A percentile compares a stretch with the other conserved stretches of the same genome.
These are phyloP conservation scores for Saccostrea cuccullata DNA, from an alignment of 1,140 invertebrate species.

Conservation along the genomic window DNA sequence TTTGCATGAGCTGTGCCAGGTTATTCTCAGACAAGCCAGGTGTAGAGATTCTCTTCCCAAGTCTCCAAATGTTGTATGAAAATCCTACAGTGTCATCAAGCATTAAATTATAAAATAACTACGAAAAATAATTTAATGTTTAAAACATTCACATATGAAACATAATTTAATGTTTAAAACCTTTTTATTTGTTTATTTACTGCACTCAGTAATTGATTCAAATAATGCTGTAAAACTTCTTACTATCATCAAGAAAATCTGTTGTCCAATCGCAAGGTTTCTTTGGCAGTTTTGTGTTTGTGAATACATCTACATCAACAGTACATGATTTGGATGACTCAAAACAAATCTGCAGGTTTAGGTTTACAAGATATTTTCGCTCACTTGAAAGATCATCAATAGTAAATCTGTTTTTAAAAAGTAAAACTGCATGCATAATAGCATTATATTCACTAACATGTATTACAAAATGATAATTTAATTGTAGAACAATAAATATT, in stretches of 20 bases:
- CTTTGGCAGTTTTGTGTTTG: conserved; percentile 56
- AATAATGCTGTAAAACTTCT: not conserved
- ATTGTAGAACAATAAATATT: too few relatives aligned
- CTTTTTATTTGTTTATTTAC: too few relatives aligned
- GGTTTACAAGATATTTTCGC: conserved; percentile 50
- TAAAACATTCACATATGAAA: too few relatives aligned
- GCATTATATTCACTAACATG: too few relatives aligned
- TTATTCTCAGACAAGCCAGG: conserved; percentile 14
- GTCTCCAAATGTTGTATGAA: conserved; percentile 22
- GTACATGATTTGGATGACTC: conserved; percentile 49
- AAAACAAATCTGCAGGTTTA: conserved; percentile 59
- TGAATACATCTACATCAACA: conserved; percentile 47
- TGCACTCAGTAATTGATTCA: not conserved
- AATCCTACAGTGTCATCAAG: not conserved
- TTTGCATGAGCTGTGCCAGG: conserved; percentile 12
- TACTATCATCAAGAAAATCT: conserved; percentile 35
- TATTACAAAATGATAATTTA: too few relatives aligned
- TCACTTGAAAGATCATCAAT: conserved; percentile 54
- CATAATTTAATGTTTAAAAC: too few relatives aligned
- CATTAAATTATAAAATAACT: not conserved
- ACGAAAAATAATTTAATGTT: too few relatives aligned
- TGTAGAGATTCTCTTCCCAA: conserved; percentile 27
- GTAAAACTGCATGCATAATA: too few relatives aligned
- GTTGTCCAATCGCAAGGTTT: conserved; percentile 53
- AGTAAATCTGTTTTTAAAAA: conserved; percentile 49